Conservation (phyloP, 2,888 invertebrate genomes). For the Zootermopsis nevadensis region DNA sequence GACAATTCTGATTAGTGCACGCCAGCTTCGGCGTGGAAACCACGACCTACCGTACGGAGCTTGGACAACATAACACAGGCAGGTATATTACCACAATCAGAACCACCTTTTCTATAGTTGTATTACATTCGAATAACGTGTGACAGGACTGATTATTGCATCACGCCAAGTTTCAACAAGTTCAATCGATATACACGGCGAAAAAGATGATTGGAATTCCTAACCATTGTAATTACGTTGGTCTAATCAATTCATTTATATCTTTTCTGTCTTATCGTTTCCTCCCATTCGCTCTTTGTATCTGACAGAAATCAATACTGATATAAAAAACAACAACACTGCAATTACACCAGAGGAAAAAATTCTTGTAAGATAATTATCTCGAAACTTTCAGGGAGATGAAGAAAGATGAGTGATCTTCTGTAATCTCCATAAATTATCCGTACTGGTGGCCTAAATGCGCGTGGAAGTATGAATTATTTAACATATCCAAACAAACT, state of each 20-base stretch:
- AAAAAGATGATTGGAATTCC: neutral
- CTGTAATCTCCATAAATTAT: constrained; percentile 11
- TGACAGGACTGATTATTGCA: constrained; percentile 1
- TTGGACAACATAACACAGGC: too few relatives aligned
- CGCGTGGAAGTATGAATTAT: neutral
- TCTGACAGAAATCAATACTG: neutral
- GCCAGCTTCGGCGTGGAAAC: neutral
- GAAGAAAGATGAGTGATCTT: neutral
- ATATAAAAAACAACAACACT: neutral
- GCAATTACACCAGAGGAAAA: neutral
- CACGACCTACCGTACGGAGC: neutral
- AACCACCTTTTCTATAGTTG: neutral
- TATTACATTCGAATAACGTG: constrained; percentile 1
- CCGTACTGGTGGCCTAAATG: neutral
- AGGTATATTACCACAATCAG: too few relatives aligned
- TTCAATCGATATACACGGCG: neutral
- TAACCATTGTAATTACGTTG: neutral
- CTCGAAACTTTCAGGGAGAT: neutral
- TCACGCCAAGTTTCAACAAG: neutral
- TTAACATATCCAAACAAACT: neutral
- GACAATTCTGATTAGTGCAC: too few relatives aligned
- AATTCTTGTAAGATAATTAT: neutral
- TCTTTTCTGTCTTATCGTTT: neutral
- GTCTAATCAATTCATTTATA: neutral
- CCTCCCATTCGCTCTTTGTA: neutral